A percentile compares a stretch with the other conserved stretches of the same genome.
These are phyloP conservation scores for Enteromius trimaculatus DNA, from an alignment of 2,797 vertebrate species.

Conservation along the genomic window DNA sequence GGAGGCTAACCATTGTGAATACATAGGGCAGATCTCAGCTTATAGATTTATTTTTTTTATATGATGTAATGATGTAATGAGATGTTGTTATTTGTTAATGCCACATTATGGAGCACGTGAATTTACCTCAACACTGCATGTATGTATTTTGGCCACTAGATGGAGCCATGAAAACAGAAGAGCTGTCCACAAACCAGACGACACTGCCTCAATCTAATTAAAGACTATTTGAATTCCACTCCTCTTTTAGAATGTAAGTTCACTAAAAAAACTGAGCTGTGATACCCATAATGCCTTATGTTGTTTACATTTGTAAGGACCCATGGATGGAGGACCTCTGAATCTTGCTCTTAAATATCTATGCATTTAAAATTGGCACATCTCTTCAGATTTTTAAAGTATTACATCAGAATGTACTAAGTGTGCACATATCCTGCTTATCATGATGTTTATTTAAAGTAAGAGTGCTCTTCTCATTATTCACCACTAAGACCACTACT, in stretches of 20 bases:
- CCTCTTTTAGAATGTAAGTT: background rate
- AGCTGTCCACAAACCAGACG: background rate
- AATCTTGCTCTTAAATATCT: background rate
- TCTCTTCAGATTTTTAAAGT: background rate
- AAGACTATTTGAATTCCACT: background rate
- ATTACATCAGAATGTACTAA: background rate
- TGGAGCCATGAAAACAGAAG: slow-evolving; percentile 9
- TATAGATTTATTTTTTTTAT: background rate
- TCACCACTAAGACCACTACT: background rate
- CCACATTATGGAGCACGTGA: background rate
- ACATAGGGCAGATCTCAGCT: background rate
- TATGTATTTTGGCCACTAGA: slow-evolving; percentile 20
- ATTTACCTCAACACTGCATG: background rate
- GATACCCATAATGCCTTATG: background rate
- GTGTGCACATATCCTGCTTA: background rate
- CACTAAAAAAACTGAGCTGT: background rate
- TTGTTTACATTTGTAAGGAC: background rate
- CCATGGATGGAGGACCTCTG: background rate
- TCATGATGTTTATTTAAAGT: slow-evolving; percentile 6
- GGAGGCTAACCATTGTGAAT: background rate
- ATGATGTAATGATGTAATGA: background rate
- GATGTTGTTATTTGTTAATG: background rate
- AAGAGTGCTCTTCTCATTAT: slow-evolving; percentile 2
- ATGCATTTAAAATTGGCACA: background rate
- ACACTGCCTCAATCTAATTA: background rate